Evolutionary conservation across 1,140 invertebrate species (phyloP).

Genomic region (Luehdorfia chinensis): DNA sequence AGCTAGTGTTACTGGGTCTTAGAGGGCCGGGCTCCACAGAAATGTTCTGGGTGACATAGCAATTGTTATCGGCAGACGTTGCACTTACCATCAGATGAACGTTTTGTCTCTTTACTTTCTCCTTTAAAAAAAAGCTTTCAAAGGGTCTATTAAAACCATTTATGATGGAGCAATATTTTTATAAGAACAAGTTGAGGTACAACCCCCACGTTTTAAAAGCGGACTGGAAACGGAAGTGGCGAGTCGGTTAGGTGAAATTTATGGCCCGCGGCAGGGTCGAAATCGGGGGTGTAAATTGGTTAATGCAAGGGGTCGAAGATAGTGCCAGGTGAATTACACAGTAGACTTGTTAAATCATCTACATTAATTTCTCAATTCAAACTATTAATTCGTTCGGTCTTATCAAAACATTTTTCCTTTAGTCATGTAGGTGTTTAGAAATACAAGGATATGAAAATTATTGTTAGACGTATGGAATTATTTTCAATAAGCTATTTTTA

Average conservation of each 20-base stretch:
- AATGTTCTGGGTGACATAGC: too few species aligned
- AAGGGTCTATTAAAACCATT: conserved; percentile 35
- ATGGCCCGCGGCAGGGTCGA: conserved; percentile 48
- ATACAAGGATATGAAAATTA: too few species aligned
- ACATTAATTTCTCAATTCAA: conserved; percentile 17
- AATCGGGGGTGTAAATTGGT: conserved; percentile 70
- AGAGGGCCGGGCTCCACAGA: too few species aligned
- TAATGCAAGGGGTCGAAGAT: conserved; percentile 52
- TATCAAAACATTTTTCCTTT: background rate
- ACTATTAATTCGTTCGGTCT: background rate
- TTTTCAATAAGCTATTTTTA: too few species aligned
- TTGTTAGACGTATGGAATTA: too few species aligned
- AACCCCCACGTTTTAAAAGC: conserved; percentile 47
- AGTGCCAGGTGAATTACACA: conserved; percentile 21
- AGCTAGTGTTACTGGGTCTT: too few species aligned
- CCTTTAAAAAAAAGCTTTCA: too few species aligned
- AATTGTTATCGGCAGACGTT: too few species aligned
- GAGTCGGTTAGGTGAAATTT: conserved; percentile 64
- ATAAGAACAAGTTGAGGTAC: conserved; percentile 21
- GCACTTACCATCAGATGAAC: too few species aligned
- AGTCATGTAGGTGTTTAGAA: too few species aligned
- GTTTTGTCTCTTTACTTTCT: too few species aligned
- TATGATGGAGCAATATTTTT: conserved; percentile 48
- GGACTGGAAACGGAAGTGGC: conserved; percentile 52
- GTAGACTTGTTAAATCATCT: conserved; percentile 18